Conservation (phyloP, 2,888 invertebrate species). For the Volucella zonaria region DNA sequence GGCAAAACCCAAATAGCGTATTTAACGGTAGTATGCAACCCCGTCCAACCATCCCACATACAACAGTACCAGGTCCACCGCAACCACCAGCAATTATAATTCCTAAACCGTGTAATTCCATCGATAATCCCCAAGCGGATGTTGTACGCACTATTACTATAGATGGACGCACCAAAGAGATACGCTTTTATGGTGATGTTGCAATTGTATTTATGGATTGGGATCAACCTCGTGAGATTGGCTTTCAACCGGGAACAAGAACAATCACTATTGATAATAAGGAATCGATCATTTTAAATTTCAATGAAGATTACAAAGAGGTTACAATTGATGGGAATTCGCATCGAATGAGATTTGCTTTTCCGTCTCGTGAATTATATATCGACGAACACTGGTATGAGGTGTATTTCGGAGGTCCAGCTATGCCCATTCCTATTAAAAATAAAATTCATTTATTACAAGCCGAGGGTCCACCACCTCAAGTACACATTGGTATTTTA, state of each 20-base stretch:
- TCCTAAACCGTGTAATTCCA: conserved; percentile 80
- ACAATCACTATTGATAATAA: conserved; percentile 90
- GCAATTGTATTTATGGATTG: conserved; percentile 93
- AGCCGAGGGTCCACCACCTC: conserved; percentile 95
- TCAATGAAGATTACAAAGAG: conserved; percentile 89
- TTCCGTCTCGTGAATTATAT: conserved; percentile 94
- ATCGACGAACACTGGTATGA: conserved; percentile 95
- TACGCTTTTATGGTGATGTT: conserved; percentile 91
- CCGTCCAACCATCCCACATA: background rate
- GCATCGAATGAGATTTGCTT: conserved; percentile 93
- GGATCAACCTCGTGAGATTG: conserved; percentile 93
- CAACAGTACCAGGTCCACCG: conserved; percentile 73
- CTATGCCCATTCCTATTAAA: conserved; percentile 90
- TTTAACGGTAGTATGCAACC: conserved; percentile 50
- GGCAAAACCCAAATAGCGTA: conserved; percentile 68
- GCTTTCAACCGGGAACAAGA: conserved; percentile 91
- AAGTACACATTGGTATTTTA: conserved; percentile 94
- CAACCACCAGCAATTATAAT: conserved; percentile 76
- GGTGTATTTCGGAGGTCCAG: conserved; percentile 95
- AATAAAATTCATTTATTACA: conserved; percentile 90
- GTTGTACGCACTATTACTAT: conserved; percentile 91
- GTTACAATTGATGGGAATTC: conserved; percentile 88
- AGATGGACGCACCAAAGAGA: conserved; percentile 90
- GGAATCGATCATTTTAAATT: conserved; percentile 86
- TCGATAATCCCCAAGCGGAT: conserved; percentile 86